Evolutionary conservation across 2,797 vertebrate genomes (phyloP).

Genomic region (Rhyacichthys aspro): DNA sequence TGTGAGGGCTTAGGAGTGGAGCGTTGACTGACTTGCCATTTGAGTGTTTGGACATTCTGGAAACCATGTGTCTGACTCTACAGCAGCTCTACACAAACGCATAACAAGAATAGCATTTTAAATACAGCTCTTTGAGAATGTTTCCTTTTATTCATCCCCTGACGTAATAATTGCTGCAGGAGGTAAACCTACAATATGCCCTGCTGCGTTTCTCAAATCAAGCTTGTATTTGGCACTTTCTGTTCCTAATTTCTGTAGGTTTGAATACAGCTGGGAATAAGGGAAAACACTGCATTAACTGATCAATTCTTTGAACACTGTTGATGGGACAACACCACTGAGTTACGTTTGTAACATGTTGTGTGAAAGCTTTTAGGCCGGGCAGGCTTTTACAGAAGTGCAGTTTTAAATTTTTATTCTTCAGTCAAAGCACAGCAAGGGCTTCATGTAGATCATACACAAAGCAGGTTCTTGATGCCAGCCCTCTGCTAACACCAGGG

Average conservation of each 20-base stretch:
- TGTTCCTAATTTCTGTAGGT: not conserved
- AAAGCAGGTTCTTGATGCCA: slow-evolving; percentile 9
- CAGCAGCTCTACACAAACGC: slow-evolving; percentile 25
- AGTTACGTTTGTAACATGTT: no score
- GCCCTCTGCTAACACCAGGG: slow-evolving; percentile 31
- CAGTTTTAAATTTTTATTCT: slow-evolving; percentile 19
- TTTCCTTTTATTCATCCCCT: no score
- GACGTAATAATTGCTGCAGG: no score
- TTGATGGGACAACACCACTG: no score
- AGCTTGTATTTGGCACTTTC: slow-evolving; percentile 3
- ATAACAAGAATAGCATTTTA: not conserved
- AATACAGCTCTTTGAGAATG: no score
- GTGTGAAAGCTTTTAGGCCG: not conserved
- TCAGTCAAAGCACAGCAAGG: slow-evolving; percentile 24
- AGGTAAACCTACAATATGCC: not conserved
- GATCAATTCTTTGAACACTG: no score
- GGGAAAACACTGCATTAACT: no score
- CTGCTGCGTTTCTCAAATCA: no score
- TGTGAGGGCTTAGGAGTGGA: slow-evolving; percentile 51
- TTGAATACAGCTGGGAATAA: slow-evolving; percentile 7
- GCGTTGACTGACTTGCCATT: no score
- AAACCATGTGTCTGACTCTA: slow-evolving; percentile 13
- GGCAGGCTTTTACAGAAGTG: slow-evolving; percentile 36
- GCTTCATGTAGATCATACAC: slow-evolving; percentile 21
- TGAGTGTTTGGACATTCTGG: slow-evolving; percentile 8